Conservation (phyloP, 2,113 vertebrate genomes). For the Callipepla californica region DNA sequence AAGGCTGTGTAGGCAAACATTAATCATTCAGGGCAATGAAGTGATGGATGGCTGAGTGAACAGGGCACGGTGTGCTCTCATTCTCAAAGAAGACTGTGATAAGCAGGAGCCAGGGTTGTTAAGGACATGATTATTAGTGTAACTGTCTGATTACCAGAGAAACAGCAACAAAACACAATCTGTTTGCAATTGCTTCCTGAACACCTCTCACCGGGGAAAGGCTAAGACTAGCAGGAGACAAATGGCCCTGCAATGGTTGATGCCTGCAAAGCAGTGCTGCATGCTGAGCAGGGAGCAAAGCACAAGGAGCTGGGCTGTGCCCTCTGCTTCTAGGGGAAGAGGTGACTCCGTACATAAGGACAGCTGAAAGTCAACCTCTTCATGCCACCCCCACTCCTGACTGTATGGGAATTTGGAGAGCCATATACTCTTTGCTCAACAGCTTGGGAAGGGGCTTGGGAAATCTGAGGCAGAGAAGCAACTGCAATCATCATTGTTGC, state of each 20-base stretch:
- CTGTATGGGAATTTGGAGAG: accelerated
- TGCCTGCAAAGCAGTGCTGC: neutral
- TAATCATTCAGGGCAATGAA: neutral
- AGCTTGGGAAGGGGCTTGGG: neutral
- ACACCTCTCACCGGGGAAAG: neutral
- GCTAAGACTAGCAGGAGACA: neutral
- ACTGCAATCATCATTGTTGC: neutral
- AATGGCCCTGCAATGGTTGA: neutral
- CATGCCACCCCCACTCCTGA: neutral
- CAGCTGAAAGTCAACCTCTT: neutral
- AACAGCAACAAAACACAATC: conserved; percentile 14
- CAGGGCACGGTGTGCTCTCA: neutral
- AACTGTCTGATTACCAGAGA: conserved; percentile 62
- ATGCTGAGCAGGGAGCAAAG: neutral
- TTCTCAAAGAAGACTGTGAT: conserved; percentile 38
- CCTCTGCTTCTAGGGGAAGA: neutral
- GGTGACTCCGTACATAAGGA: neutral
- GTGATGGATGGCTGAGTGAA: conserved; percentile 23
- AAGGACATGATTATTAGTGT: conserved; percentile 64
- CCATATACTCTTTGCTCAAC: accelerated
- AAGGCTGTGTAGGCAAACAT: conserved; percentile 26
- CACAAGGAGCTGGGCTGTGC: neutral
- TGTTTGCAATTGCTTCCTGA: neutral
- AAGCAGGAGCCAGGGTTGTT: conserved; percentile 38
- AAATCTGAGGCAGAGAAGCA: neutral